Evolutionary conservation across 2,797 vertebrate genomes (phyloP), one percentile per base, ranked within the genome.

Genomic region (Thunnus albacares): DNA sequence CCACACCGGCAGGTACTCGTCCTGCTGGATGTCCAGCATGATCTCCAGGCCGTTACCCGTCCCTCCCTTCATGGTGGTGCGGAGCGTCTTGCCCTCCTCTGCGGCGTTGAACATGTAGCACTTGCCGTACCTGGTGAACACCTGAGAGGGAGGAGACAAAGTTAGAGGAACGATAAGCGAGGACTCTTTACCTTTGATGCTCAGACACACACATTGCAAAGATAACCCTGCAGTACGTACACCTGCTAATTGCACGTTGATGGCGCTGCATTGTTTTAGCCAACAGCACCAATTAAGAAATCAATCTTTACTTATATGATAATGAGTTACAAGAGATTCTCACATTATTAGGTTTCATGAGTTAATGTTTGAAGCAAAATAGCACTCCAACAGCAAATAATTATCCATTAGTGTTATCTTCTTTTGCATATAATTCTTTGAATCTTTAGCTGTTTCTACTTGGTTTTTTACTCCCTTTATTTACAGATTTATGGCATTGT

Each of bases 91-190:
- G 58, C 98, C 98, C 45, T 99, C 98, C 91, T 99, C 97, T 57
- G 95, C 98, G 49, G 97, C 98, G 81, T 99, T 99, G 92, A 99
- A 99, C 97, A 97, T 97, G 94, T 99, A 99, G 93, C 98, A 99
- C 93, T 99, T 99, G 78, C 98, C 98, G 26, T 99, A 99, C 83
- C 97, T 97, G 92, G 98, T 99, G 95, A 99, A 99, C 89, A 99
- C 98, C 98, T 96, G 87, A 26, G 3, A 9, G 26, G 60, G 3
- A 9, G 26, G 60, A 73, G 20, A 85, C 18, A 38, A 35, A 62
- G 33, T 75, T 18, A 24, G 12, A 53, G 4, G 13, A 69, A 3
- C 8, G 15, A 22, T 77, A 2, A 86, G 71, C 24, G 47, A 69
- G 12, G 11, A 75, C 11, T 71, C 20, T 0, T 33, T 20, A 71